Evolutionary conservation across 1,140 invertebrate genomes (phyloP).

Genomic region (Drosophila insularis): DNA sequence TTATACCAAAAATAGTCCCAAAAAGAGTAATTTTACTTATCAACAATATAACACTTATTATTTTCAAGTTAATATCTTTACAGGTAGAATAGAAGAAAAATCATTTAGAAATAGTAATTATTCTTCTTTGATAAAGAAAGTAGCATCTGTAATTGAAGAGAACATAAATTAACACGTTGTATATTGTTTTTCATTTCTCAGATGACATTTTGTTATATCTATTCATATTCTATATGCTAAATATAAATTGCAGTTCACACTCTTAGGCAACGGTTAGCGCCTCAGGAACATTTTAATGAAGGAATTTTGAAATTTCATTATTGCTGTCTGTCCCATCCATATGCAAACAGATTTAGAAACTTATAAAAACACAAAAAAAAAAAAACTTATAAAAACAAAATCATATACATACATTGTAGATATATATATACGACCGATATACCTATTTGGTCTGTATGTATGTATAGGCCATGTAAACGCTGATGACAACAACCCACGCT

Average conservation of each 20-base stretch:
- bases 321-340: conserved; percentile 19
- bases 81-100: no score
- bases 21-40: no score
- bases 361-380: conserved; percentile 11
- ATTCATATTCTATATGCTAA: conserved; percentile 8
- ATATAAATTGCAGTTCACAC: conserved; percentile 18
- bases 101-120: neutral
- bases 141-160: neutral
- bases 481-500: conserved; percentile 56
- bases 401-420: conserved; percentile 1
- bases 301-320: conserved; percentile 45
- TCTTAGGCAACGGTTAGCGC: neutral
- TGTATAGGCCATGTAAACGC: conserved; percentile 36
- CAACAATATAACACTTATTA: no score
- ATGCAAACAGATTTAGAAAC: conserved; percentile 33
- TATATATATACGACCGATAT: neutral
- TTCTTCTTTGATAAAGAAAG: no score
- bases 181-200: neutral
- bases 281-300: conserved; percentile 22
- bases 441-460: conserved; percentile 11
- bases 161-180: conserved; percentile 45
- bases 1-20: neutral
- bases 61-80: no score
- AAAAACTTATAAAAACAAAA: no score
- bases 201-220: neutral